These are phyloP conservation scores for Harpalus rufipes DNA, from an alignment of 2,888 invertebrate species.

Conservation along the genomic window DNA sequence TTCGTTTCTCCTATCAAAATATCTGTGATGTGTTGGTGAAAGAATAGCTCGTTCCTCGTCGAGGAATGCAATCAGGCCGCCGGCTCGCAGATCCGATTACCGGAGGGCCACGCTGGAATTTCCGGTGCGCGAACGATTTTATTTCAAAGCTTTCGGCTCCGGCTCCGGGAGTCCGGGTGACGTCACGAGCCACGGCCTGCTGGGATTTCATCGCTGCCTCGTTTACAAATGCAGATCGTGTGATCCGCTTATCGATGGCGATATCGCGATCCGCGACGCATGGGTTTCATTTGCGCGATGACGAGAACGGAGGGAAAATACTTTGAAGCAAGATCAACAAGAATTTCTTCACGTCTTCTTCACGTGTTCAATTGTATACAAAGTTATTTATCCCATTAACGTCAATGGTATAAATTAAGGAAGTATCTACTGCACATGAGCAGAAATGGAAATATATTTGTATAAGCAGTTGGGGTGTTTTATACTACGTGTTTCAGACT, in stretches of 20 bases:
- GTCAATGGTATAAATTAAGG: no score
- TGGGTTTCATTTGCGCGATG: conserved; percentile 36
- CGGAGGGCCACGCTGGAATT: conserved; percentile 64
- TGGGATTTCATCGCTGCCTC: conserved; percentile 59
- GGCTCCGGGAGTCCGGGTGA: conserved; percentile 4
- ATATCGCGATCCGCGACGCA: conserved; percentile 48
- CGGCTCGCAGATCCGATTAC: conserved; percentile 64
- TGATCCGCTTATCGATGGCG: conserved; percentile 60
- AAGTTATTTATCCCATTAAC: no score
- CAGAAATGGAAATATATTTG: no score
- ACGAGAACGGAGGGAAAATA: neutral
- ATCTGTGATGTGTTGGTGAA: neutral
- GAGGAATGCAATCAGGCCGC: conserved; percentile 61
- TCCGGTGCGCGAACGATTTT: conserved; percentile 66
- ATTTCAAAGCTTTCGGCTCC: conserved; percentile 54
- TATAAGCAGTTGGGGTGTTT: no score
- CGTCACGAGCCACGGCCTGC: conserved; percentile 43
- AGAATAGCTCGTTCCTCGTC: conserved; percentile 15
- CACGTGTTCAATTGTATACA: no score
- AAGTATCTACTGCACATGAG: no score
- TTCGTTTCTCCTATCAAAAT: neutral
- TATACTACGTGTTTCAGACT: no score
- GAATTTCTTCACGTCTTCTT: neutral
- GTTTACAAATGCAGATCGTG: conserved; percentile 65
- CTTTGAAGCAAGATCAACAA: neutral